phyloP scores from a whole-genome alignment of 2,113 vertebrate genomes.

The Eulacestoma nigropectus region DNA sequence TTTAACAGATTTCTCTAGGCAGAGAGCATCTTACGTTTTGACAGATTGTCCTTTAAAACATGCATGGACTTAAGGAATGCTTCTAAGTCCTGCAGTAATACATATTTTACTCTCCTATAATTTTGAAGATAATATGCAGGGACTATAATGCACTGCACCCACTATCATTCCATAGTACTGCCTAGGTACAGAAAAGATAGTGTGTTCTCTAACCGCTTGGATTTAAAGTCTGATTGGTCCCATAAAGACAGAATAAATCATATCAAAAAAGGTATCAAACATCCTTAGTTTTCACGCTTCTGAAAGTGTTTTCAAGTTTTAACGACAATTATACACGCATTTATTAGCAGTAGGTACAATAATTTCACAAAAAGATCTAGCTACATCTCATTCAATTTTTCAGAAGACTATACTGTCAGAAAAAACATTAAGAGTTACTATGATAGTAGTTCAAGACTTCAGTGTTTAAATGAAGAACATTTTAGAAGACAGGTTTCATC shows the following conservation, averaged over 20 bases:
- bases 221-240: not conserved
- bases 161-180: not conserved
- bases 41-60: not conserved
- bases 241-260: not conserved
- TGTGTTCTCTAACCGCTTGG: not conserved
- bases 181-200: not conserved
- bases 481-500: conserved; percentile 53
- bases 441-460: conserved; percentile 44
- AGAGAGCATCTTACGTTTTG: not conserved
- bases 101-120: not conserved
- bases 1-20: not conserved
- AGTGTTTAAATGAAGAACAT: conserved; percentile 56
- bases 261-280: not conserved
- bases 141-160: not conserved
- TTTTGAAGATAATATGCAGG: not conserved
- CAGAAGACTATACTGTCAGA: conserved; percentile 34
- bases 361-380: not conserved
- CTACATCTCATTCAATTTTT: not conserved
- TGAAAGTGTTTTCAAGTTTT: not conserved
- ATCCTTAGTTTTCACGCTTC: not conserved
- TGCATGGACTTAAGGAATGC: not conserved
- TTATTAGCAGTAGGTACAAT: not conserved
- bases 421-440: conserved; percentile 49
- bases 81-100: not conserved
- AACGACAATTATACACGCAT: not conserved